phyloP scores from a whole-genome alignment of 2,113 vertebrate genomes.

The Epinephelus lanceolatus region DNA sequence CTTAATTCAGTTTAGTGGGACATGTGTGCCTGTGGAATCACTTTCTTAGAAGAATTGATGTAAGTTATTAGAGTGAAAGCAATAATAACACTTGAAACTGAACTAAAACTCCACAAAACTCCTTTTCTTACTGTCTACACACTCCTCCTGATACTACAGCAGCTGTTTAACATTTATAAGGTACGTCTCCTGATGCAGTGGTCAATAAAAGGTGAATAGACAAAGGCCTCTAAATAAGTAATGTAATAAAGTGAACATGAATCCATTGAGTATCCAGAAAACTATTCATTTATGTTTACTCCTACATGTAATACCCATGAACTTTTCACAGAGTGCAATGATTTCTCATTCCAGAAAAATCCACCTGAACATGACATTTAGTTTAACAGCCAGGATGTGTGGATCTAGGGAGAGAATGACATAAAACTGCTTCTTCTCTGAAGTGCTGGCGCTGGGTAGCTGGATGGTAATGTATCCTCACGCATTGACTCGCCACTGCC shows the following conservation, averaged over 20 bases:
- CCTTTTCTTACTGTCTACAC: not conserved
- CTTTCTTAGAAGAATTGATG: not conserved
- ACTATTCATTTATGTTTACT: not conserved
- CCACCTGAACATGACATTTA: not conserved
- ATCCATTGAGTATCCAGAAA: not conserved
- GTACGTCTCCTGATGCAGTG: not conserved
- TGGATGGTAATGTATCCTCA: not conserved
- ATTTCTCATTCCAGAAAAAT: not conserved
- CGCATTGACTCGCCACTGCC: not conserved
- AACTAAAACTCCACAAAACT: no score
- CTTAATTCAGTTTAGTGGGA: not conserved
- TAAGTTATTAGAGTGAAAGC: not conserved
- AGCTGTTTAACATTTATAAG: not conserved
- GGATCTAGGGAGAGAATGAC: not conserved
- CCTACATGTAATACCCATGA: not conserved
- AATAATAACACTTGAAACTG: not conserved
- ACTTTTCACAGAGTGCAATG: not conserved
- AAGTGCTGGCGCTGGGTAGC: not conserved
- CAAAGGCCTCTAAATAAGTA: not conserved
- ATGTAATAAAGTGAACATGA: not conserved
- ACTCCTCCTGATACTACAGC: not conserved
- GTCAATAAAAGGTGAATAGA: not conserved
- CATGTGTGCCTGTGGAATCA: not conserved
- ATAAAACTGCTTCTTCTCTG: not conserved
- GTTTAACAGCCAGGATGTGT: not conserved